These are phyloP conservation scores for Gobio occitaniae DNA, from an alignment of 2,797 vertebrate genomes.

Conservation along the genomic window DNA sequence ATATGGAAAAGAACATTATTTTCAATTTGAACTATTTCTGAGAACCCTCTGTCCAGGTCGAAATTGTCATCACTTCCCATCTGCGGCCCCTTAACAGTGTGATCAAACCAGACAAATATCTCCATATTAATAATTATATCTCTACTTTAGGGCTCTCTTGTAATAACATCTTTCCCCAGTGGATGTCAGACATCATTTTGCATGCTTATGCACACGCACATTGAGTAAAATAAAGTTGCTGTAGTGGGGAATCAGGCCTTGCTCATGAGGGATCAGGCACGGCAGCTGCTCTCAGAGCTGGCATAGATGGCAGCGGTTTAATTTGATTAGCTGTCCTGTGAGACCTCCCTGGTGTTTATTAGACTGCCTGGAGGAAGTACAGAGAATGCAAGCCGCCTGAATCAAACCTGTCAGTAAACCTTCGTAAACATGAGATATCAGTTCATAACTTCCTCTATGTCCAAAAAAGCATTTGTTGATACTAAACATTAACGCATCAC, in stretches of 20 bases:
- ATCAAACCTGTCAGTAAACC: not conserved
- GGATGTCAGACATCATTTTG: not conserved
- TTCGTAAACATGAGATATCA: not conserved
- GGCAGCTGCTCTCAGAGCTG: not conserved
- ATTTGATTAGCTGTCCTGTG: conserved; percentile 34
- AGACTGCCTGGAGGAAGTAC: conserved; percentile 6
- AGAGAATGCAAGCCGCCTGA: not conserved
- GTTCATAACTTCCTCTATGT: not conserved
- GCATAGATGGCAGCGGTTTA: not conserved
- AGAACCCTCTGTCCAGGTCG: not conserved
- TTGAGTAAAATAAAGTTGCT: conserved; percentile 10
- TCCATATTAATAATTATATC: conserved; percentile 12
- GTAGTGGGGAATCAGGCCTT: not conserved
- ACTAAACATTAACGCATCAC: not conserved
- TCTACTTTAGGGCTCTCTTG: conserved; percentile 15
- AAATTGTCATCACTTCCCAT: not conserved
- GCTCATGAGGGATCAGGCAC: conserved; percentile 15
- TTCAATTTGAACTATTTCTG: not conserved
- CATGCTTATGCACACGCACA: not conserved
- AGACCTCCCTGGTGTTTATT: conserved; percentile 19
- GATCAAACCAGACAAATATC: conserved; percentile 18
- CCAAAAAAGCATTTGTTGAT: not conserved
- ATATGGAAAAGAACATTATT: not conserved
- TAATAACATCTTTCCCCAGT: conserved; percentile 7
- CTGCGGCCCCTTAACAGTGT: not conserved